Base-by-base conservation (phyloP, 2,113 vertebrate species). In the Tursiops truncatus region DNA sequence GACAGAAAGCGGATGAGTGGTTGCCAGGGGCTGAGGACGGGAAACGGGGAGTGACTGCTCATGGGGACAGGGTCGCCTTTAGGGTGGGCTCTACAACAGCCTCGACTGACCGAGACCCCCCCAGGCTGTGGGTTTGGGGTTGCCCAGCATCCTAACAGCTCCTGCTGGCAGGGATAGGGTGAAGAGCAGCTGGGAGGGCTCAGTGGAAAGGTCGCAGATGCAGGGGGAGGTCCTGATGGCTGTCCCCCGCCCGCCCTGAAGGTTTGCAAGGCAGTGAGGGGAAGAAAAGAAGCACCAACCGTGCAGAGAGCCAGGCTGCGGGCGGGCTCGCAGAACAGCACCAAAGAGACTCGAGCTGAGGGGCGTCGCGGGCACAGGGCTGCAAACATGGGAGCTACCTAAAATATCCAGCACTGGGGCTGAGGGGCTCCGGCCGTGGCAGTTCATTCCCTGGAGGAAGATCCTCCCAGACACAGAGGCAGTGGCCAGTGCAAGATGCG, bases 271-370 rank as follows among this genome's bases (percentile, higher is more conserved):
- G 26, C 18, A 4, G 12, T 41, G 53, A 23, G 28, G 53, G 53
- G 68, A n/a, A 11, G 56, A 17, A 41, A 33, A 23, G 70, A 21
- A 7, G 28, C 5, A 0, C 28, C 13, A 2, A 1, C 0, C 2
- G 13, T 25, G 50, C 4, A 5, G 6, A 26, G 7, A 26, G 25
- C 60, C 26, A 20, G 33, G 73, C 23, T 0, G 11, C 1, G 11
- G 47, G 21, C 12, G 20, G 47, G 47, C 47, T 65, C 33, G 13
- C 63, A 26, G 47, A 56, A 25, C 67, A 36, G 36, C 56, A 10
- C 23, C 62, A 17, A 28, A 47, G 86, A 60, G 86, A 41, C 13
- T 3, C 70, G 2, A 60, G 36, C 74, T 10, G n/a, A 25, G 26
- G 36, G 60, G n/a, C 2, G 1, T 7, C 15, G 11, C 1, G 58